A percentile compares a stretch with the other conserved stretches of the same genome.
These are phyloP conservation scores for Pseudanteris insignis DNA, from an alignment of 2,888 invertebrate species.

Conservation along the genomic window DNA sequence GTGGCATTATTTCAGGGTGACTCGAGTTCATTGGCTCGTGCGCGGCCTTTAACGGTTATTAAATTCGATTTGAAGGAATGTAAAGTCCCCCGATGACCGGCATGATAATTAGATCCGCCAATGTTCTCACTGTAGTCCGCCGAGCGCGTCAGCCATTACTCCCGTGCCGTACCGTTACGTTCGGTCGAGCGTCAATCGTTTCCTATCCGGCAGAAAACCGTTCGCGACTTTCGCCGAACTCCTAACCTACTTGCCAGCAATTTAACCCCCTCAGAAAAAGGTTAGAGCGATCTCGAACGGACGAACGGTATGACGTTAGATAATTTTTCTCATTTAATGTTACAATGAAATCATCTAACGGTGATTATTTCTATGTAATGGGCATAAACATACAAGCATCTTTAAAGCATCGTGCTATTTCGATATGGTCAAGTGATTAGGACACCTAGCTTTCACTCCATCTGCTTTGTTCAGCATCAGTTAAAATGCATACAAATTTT, in stretches of 20 bases:
- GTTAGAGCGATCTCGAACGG: too few species aligned
- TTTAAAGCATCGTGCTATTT: too few species aligned
- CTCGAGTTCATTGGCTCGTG: conserved; percentile 28
- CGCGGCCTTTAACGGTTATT: conserved; percentile 31
- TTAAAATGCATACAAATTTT: too few species aligned
- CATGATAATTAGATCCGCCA: conserved; percentile 44
- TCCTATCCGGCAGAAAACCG: conserved; percentile 44
- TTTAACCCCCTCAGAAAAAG: too few species aligned
- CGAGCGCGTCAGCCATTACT: conserved; percentile 40
- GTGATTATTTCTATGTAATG: too few species aligned
- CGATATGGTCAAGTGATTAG: too few species aligned
- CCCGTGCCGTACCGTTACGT: conserved; percentile 38
- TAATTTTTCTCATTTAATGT: too few species aligned
- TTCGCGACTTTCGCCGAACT: conserved; percentile 41
- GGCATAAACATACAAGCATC: too few species aligned
- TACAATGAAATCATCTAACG: too few species aligned
- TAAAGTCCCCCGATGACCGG: conserved; percentile 35
- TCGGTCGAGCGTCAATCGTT: conserved; percentile 43
- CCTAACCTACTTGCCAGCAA: conserved; percentile 39
- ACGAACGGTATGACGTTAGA: too few species aligned
- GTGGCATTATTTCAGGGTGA: conserved; percentile 14
- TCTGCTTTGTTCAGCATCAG: too few species aligned
- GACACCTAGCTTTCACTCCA: too few species aligned
- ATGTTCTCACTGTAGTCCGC: conserved; percentile 41
- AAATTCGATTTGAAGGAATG: conserved; percentile 37